phyloP scores from a whole-genome alignment of 2,888 invertebrate species.

The Hemaris fuciformis region DNA sequence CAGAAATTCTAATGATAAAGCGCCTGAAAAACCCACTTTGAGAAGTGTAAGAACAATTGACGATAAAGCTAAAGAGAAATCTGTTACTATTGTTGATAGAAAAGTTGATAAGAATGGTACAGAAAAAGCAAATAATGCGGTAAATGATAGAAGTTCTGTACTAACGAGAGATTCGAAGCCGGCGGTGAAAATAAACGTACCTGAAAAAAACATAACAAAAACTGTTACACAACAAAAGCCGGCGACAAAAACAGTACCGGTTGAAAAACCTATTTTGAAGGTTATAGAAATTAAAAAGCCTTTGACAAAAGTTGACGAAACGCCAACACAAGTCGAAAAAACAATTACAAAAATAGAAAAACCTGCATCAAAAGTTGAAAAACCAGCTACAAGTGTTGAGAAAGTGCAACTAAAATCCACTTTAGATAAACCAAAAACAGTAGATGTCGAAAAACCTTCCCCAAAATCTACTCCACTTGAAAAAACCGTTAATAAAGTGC shows the following conservation, averaged over 20 bases:
- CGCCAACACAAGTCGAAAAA: background rate
- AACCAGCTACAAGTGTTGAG: slow-evolving; percentile 24
- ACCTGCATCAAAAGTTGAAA: background rate
- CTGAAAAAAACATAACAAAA: slow-evolving; percentile 34
- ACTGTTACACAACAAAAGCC: slow-evolving; percentile 31
- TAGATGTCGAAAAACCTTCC: slow-evolving; percentile 29
- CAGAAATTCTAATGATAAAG: slow-evolving; percentile 47
- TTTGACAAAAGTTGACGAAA: slow-evolving; percentile 29
- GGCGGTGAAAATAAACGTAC: slow-evolving; percentile 30
- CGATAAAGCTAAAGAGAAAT: slow-evolving; percentile 70
- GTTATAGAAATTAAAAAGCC: background rate
- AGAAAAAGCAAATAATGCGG: slow-evolving; percentile 39
- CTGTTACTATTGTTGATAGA: slow-evolving; percentile 68
- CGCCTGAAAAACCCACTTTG: slow-evolving; percentile 55
- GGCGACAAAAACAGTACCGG: slow-evolving; percentile 15
- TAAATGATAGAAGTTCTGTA: slow-evolving; percentile 39
- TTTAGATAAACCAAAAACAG: slow-evolving; percentile 25
- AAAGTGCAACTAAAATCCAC: slow-evolving; percentile 23
- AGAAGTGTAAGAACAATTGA: slow-evolving; percentile 70
- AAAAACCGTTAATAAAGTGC: slow-evolving; percentile 20
- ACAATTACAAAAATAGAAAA: background rate
- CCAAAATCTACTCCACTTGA: slow-evolving; percentile 22
- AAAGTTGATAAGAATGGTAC: slow-evolving; percentile 58
- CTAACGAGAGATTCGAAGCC: slow-evolving; percentile 37
- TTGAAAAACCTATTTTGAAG: background rate